phyloP scores from a whole-genome alignment of 37 sponge, comb jelly and placozoan species.

The Crambe crambe region DNA sequence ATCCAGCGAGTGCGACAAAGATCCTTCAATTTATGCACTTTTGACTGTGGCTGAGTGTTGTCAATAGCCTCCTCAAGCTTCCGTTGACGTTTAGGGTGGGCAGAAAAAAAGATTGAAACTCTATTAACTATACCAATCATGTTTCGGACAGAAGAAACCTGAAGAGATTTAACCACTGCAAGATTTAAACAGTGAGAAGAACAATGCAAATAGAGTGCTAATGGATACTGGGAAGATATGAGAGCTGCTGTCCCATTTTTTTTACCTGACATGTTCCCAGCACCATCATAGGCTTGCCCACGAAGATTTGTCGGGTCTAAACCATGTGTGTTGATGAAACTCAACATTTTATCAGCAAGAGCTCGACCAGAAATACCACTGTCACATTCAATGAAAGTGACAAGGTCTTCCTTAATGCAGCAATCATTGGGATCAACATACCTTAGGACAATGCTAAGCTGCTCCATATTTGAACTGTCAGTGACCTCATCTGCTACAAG shows the following conservation, averaged over 20 bases:
- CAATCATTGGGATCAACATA: conserved; percentile 45
- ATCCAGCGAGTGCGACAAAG: conserved; percentile 66
- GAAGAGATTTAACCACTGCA: conserved; percentile 46
- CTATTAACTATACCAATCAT: conserved; percentile 59
- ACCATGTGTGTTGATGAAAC: conserved; percentile 17
- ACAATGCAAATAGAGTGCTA: conserved; percentile 55
- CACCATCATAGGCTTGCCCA: conserved; percentile 84
- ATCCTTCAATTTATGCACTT: conserved; percentile 48
- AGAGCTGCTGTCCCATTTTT: conserved; percentile 44
- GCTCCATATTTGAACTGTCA: neutral
- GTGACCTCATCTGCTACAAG: neutral
- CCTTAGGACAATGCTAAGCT: conserved; percentile 33
- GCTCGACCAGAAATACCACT: conserved; percentile 70
- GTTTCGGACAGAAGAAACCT: conserved; percentile 31
- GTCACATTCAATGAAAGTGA: conserved; percentile 63
- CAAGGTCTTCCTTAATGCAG: conserved; percentile 62
- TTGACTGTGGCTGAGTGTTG: conserved; percentile 23
- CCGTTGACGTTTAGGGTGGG: conserved; percentile 66
- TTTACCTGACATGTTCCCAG: conserved; percentile 61
- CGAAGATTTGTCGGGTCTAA: conserved; percentile 56
- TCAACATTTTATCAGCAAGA: conserved; percentile 57
- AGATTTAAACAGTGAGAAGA: conserved; percentile 54
- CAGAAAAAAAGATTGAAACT: conserved; percentile 47
- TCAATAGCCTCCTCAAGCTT: conserved; percentile 44
- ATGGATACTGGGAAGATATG: conserved; percentile 35